Percentiles rank a stretch among this genome's conserved stretches.
These are phyloP conservation scores for Melanotaenia nigrans DNA, from an alignment of 2,797 vertebrate genomes.

Conservation along the genomic window DNA sequence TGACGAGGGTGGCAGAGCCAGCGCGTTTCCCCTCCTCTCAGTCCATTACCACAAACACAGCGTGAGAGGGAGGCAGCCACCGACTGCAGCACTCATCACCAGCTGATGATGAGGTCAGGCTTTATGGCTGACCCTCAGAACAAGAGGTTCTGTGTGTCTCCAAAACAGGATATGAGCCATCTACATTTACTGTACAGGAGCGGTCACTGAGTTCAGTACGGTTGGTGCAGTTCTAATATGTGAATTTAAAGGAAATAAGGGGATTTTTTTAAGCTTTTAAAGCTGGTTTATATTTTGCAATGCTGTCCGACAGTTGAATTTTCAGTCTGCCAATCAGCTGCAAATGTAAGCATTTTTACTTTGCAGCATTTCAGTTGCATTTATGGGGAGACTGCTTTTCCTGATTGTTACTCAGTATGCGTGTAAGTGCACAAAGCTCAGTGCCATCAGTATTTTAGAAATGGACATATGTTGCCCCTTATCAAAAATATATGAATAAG, in stretches of 20 bases:
- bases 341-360: neutral
- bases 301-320: neutral
- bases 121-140: conserved; percentile 65
- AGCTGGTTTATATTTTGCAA: neutral
- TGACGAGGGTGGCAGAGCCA: conserved; percentile 42
- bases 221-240: conserved; percentile 14
- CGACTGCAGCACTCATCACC: conserved; percentile 61
- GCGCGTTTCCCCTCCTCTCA: conserved; percentile 22
- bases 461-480: neutral
- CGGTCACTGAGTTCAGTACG: conserved; percentile 29
- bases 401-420: neutral
- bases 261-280: neutral
- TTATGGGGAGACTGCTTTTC: no score
- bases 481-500: neutral
- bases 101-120: conserved; percentile 74
- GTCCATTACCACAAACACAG: conserved; percentile 63
- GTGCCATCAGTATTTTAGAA: neutral
- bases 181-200: conserved; percentile 38
- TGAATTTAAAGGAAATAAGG: neutral
- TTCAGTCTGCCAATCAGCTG: neutral
- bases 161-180: conserved; percentile 41
- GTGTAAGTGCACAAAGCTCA: neutral
- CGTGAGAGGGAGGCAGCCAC: conserved; percentile 36
- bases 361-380: neutral
- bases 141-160: conserved; percentile 55